A percentile compares a stretch with the other conserved stretches of the same genome.
These are phyloP conservation scores for Heliopora coerulea DNA, from an alignment of 92 coral and sea anemone genomes.

Conservation along the genomic window DNA sequence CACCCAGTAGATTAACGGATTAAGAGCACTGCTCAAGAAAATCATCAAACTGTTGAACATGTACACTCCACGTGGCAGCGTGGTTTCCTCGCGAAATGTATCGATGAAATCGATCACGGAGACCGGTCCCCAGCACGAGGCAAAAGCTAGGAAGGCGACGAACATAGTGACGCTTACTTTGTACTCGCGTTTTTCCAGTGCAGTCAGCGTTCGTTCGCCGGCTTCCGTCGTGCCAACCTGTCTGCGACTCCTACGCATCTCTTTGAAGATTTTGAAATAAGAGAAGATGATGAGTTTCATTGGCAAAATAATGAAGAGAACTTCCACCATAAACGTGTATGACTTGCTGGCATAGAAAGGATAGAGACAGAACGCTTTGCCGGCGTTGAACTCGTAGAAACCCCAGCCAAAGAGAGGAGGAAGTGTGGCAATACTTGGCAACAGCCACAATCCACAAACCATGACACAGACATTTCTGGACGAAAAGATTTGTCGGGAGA, in stretches of 20 bases:
- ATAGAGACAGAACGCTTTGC: conserved; percentile 60
- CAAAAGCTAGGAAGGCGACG: conserved; percentile 51
- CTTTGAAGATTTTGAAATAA: conserved; percentile 59
- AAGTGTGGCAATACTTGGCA: conserved; percentile 45
- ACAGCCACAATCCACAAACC: conserved; percentile 49
- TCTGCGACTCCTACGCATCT: conserved; percentile 49
- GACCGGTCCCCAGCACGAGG: conserved; percentile 53
- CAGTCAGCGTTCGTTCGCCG: not conserved
- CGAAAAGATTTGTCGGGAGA: conserved; percentile 54
- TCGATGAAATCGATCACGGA: conserved; percentile 45
- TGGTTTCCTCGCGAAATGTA: conserved; percentile 47
- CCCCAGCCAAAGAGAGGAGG: conserved; percentile 47
- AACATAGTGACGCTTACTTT: conserved; percentile 52
- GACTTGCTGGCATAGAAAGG: conserved; percentile 38
- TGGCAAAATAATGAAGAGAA: conserved; percentile 53
- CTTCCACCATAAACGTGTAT: conserved; percentile 55
- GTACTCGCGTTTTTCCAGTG: conserved; percentile 10
- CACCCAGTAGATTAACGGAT: conserved; percentile 69
- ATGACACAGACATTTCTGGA: conserved; percentile 38
- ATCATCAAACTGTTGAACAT: conserved; percentile 60
- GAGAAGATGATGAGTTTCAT: conserved; percentile 56
- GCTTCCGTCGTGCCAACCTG: conserved; percentile 11
- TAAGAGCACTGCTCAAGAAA: conserved; percentile 57
- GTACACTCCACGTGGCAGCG: conserved; percentile 71
- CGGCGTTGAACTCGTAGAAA: conserved; percentile 56